Evolutionary conservation across 2,888 invertebrate species (phyloP), one percentile per base, ranked within the genome.

Genomic region (Drosophila buzzatii): DNA sequence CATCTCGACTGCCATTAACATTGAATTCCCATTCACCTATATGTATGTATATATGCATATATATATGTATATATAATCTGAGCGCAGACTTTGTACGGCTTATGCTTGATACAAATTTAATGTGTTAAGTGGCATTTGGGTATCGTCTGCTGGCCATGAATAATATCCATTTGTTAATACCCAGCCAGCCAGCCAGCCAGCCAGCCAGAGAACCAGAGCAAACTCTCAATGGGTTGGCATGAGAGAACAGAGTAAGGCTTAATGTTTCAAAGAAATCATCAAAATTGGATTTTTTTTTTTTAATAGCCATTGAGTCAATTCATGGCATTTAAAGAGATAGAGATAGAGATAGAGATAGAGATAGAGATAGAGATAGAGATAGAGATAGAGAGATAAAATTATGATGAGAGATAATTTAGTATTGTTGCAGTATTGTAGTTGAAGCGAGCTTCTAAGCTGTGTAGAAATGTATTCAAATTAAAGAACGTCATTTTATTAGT

Each of bases 1-100:
- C 39, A 16, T 49, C 39, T 20, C 16, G 16, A 39, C 59, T 74
- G 75, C 70, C 64, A 74, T 73, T 73, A 70, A 53, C 75, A 73
- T 74, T 64, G 60, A 64, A 60, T 70, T 52, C 45, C 60, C 73
- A 63, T 74, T 74, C 47, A 37, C 52, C 37, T 20, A 23, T 23
- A 23, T 23, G 23, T 23, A 23, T 23, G 23, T 3, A n/a, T n/a
- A 14, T 16, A 33, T 5, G 33, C 18, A n/a, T 7, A 51, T 7
- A 35, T 14, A 67, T 37, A 2, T 20, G 6, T 31, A n/a, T 18
- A 51, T 18, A 51, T 33, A 68, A 60, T 61, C 57, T 31, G 37
- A 45, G 44, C 57, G 12, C 7, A 35, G 23, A 35, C 44, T 35
- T 18, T 14, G 8, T 20, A 20, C 16, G 49, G 31, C 58, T 47